These are phyloP conservation scores for Cephalopholis sonnerati DNA, from an alignment of 2,113 vertebrate genomes.

Conservation along the genomic window DNA sequence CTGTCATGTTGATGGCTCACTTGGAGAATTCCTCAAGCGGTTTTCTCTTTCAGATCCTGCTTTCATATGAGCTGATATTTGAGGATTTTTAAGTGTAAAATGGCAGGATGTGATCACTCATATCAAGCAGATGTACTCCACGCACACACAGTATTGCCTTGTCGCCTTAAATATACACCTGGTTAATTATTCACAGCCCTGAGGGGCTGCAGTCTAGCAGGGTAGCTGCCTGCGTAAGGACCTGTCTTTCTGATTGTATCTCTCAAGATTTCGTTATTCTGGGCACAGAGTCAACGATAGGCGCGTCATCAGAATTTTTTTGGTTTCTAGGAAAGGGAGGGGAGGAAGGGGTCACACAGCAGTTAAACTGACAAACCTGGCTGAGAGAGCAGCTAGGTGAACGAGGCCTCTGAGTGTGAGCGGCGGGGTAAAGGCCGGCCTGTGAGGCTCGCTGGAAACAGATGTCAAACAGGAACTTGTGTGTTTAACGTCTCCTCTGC, in stretches of 20 bases:
- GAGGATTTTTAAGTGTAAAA: conserved; percentile 15
- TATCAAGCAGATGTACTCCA: conserved; percentile 3
- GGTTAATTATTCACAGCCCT: conserved; percentile 72
- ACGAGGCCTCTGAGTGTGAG: conserved; percentile 23
- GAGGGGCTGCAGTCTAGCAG: conserved; percentile 60
- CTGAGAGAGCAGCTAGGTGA: conserved; percentile 24
- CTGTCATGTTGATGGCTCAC: conserved; percentile 10
- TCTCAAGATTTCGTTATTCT: conserved; percentile 65
- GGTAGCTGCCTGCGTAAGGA: conserved; percentile 58
- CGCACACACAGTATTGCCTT: background rate
- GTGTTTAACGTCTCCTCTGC: conserved; percentile 83
- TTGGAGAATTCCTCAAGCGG: background rate
- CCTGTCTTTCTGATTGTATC: conserved; percentile 76
- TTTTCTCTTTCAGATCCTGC: background rate
- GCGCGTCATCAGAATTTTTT: conserved; percentile 50
- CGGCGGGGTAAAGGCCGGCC: conserved; percentile 10
- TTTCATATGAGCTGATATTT: background rate
- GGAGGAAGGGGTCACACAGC: conserved; percentile 66
- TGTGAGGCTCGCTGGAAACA: conserved; percentile 78
- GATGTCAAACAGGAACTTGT: conserved; percentile 86
- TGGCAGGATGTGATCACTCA: conserved; percentile 18
- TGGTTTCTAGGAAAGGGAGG: conserved; percentile 54
- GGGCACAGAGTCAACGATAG: conserved; percentile 59
- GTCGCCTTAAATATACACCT: conserved; percentile 59
- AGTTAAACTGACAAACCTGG: conserved; percentile 75